Conservation (phyloP, 2,888 invertebrate species). For the Nomada lathburiana region DNA sequence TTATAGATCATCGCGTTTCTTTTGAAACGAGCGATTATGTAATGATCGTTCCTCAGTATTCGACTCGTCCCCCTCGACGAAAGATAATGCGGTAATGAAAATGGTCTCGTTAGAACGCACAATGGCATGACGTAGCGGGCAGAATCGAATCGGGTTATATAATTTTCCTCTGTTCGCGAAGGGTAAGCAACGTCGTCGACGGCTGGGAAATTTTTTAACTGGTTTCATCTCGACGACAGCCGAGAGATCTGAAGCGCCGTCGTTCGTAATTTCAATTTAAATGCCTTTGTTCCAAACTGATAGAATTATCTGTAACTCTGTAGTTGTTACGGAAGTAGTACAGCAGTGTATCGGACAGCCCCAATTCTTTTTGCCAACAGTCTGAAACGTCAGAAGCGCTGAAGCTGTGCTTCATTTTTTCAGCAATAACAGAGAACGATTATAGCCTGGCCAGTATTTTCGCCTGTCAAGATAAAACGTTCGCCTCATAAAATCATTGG, state of each 20-base stretch:
- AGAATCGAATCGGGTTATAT: constrained; percentile 37
- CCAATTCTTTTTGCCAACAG: not conserved
- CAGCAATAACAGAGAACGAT: constrained; percentile 16
- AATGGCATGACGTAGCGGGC: constrained; percentile 43
- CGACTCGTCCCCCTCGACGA: constrained; percentile 18
- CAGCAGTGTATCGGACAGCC: not conserved
- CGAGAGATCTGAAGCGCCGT: not conserved
- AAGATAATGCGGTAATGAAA: constrained; percentile 56
- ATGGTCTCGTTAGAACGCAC: constrained; percentile 49
- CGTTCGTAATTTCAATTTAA: constrained; percentile 4
- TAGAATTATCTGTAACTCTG: not conserved
- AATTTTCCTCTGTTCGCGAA: constrained; percentile 13
- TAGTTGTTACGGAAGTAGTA: not conserved
- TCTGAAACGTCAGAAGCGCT: not conserved
- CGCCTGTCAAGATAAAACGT: constrained; percentile 26
- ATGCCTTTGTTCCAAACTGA: not conserved
- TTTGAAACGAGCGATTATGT: constrained; percentile 35
- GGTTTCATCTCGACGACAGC: not conserved
- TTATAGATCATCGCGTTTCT: constrained; percentile 12
- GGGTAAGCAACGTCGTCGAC: constrained; percentile 20
- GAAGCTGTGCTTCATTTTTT: not conserved
- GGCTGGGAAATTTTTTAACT: not conserved
- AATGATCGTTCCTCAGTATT: constrained; percentile 18
- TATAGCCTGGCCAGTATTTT: constrained; percentile 3
- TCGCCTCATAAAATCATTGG: constrained; percentile 7